Evolutionary conservation across 2,113 vertebrate genomes (phyloP).

Genomic region (Actinemys pallida): DNA sequence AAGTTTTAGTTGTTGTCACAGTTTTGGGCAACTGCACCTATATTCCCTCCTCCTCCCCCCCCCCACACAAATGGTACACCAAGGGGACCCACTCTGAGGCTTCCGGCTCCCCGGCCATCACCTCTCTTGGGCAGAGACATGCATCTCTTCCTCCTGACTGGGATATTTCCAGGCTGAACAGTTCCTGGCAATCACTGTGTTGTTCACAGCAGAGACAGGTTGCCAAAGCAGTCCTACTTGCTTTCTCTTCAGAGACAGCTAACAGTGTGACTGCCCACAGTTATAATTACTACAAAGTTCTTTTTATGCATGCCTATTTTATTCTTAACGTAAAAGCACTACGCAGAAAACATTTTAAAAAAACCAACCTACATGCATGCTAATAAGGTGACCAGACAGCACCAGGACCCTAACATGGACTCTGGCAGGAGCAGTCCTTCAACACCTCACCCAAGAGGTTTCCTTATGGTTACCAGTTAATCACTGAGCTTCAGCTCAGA

Average conservation of each 20-base stretch:
- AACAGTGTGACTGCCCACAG: too few relatives aligned
- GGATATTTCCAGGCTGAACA: background rate
- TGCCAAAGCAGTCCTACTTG: background rate
- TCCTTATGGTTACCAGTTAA: background rate
- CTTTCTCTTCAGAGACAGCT: background rate
- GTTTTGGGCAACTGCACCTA: too few relatives aligned
- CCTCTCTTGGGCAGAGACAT: background rate
- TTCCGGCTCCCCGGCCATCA: background rate
- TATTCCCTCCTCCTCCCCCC: too few relatives aligned
- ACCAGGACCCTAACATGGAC: background rate
- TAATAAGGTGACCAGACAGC: background rate
- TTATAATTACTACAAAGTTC: too few relatives aligned
- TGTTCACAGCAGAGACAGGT: background rate
- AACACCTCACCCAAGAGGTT: background rate
- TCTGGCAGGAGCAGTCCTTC: background rate
- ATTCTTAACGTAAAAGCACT: background rate
- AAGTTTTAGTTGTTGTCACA: background rate
- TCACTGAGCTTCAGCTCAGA: background rate
- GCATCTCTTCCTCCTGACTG: background rate
- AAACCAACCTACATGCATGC: background rate
- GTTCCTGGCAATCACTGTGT: background rate
- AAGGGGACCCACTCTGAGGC: background rate
- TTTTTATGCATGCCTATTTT: background rate
- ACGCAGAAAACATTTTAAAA: background rate
- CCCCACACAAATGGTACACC: background rate